Evolutionary conservation across 2,797 vertebrate genomes (phyloP).

Genomic region (Acanthopagrus latus): DNA sequence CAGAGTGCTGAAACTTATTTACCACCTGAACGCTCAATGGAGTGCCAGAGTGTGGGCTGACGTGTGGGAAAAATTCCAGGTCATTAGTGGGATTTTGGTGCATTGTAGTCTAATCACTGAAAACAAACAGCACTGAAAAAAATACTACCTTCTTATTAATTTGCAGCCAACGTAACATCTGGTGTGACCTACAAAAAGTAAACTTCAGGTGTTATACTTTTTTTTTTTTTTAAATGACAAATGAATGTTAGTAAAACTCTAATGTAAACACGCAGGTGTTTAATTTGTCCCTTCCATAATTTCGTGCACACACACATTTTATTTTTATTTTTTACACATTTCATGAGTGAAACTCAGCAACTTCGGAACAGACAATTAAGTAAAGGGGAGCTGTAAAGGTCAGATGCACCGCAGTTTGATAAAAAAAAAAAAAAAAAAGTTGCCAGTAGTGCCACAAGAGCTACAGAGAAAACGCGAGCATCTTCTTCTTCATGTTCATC

Average conservation of each 20-base stretch:
- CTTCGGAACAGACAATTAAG: background rate
- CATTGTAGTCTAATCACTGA: background rate
- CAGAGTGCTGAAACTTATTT: background rate
- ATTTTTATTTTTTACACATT: background rate
- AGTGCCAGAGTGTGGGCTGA: background rate
- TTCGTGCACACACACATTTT: background rate
- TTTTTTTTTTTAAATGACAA: background rate
- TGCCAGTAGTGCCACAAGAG: background rate
- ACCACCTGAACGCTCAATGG: background rate
- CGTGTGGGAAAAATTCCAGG: background rate
- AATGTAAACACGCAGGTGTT: background rate
- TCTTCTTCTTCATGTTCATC: constrained; percentile 31
- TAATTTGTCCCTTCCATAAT: background rate
- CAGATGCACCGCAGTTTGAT: constrained; percentile 4
- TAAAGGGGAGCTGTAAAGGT: background rate
- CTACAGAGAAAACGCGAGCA: constrained; percentile 1
- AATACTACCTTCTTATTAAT: background rate
- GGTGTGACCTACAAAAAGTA: background rate
- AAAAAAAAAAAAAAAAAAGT: constrained; percentile 10
- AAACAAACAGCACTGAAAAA: background rate
- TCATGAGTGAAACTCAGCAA: background rate
- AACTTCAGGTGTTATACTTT: background rate
- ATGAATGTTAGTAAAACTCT: background rate
- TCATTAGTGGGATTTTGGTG: background rate
- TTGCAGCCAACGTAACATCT: background rate